Evolutionary conservation across 1,140 invertebrate species (phyloP).

Genomic region (Battus philenor): DNA sequence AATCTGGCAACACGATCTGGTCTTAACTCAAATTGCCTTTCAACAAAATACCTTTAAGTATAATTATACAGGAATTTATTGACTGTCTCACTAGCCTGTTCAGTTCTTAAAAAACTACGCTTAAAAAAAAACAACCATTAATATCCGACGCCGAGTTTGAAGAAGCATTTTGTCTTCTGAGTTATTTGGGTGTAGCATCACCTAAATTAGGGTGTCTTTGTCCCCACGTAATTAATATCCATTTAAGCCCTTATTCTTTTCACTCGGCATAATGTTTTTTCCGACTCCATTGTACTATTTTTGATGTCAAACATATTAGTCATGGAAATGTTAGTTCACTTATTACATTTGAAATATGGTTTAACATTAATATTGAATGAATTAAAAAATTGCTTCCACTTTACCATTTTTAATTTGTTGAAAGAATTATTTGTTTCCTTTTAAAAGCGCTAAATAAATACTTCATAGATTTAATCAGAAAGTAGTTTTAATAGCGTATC

Average conservation of each 20-base stretch:
- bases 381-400: conserved; percentile 23
- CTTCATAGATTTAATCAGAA: no score
- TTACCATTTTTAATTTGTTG: conserved; percentile 31
- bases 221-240: conserved; percentile 60
- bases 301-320: conserved; percentile 38
- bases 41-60: conserved; percentile 56
- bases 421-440: no score
- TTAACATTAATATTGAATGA: conserved; percentile 37
- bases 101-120: conserved; percentile 26
- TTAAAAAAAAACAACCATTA: conserved; percentile 40
- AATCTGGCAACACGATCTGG: conserved; percentile 36
- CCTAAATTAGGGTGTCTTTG: conserved; percentile 47
- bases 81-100: conserved; percentile 37
- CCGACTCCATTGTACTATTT: conserved; percentile 48
- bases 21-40: conserved; percentile 61
- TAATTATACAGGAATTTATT: conserved; percentile 64
- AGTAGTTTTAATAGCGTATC: no score
- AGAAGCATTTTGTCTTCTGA: conserved; percentile 47
- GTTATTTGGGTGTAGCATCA: conserved; percentile 33
- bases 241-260: conserved; percentile 48
- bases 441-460: no score
- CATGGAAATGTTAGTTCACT: conserved; percentile 40
- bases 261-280: conserved; percentile 48
- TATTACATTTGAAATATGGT: conserved; percentile 45
- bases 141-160: conserved; percentile 36